Base-by-base conservation (phyloP, 2,113 vertebrate species). In the Coracopsis vasa region DNA sequence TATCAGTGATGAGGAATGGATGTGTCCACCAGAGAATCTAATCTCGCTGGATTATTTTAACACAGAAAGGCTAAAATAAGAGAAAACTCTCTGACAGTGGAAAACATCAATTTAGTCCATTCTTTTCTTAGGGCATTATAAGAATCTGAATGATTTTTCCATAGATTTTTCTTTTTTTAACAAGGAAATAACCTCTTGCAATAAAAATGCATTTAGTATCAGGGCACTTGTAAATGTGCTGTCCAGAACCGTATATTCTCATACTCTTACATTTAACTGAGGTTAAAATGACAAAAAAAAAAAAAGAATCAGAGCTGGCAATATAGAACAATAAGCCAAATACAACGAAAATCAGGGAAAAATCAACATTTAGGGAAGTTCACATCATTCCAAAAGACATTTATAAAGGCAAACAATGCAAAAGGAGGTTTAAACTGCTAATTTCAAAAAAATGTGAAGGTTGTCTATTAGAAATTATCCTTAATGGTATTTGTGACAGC, bases 401-500 rank as follows among this genome's bases (percentile, higher is more conserved):
- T 56, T 27, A 16, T 27, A 78, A 81, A 31, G 15, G 15, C 71
- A 88, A 88, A 25, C 16, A 21, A 23, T 35, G 64, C 6, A 61
- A 11, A 53, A 27, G 39, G 29, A 90, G 28, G 28, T 45, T 95
- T 66, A 90, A 93, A 73, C 19, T 70, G 13, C 33, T 54, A 13
- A 42, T 92, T 92, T 77, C 4, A 7, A 64, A 89, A 92, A 67
- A 4, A 54, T 18, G 10, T 47, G 16, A 86, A 95, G 70, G 48
- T 33, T 91, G 48, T 67, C 67, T 91, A 65, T 91, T 81, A 91
- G 54, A 95, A 97, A 95, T 61, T 41, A 80, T 82, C 90, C 82
- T 91, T 86, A 92, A 91, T 83, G 69, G n/a, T 69, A 91, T 95
- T 81, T 96, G 47, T 75, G 77, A 82, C 16, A 84, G 62, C 58